Evolutionary conservation across 2,797 vertebrate species (phyloP).

Genomic region (Danio kyathit): DNA sequence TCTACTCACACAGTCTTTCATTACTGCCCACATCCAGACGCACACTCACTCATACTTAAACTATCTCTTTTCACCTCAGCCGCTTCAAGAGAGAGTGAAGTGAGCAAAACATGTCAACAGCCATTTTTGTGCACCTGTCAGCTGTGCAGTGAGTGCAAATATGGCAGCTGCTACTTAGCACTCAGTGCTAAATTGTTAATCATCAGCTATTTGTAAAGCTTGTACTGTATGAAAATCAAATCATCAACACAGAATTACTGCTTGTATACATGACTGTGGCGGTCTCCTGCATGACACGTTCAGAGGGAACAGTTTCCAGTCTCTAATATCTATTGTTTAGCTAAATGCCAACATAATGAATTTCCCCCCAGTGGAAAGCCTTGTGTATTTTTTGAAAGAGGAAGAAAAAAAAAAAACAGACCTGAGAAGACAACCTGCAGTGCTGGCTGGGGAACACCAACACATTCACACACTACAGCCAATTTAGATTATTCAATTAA

Average conservation of each 20-base stretch:
- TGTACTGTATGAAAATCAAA: not conserved
- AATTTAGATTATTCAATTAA: no score
- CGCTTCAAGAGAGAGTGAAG: conserved; percentile 21
- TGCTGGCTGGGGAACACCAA: no score
- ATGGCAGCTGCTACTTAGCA: conserved; percentile 20
- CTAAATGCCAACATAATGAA: no score
- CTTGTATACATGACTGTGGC: not conserved
- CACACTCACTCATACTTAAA: conserved; percentile 23
- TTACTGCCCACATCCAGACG: conserved; percentile 27
- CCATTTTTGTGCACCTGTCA: conserved; percentile 75
- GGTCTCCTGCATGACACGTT: not conserved
- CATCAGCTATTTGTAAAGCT: conserved; percentile 2
- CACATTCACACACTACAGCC: no score
- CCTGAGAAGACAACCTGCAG: no score
- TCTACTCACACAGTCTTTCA: conserved; percentile 43
- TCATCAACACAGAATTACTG: not conserved
- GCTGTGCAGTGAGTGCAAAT: conserved; percentile 39
- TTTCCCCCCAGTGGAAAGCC: no score
- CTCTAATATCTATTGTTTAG: no score
- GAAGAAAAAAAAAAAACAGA: no score
- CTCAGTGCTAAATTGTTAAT: conserved; percentile 18
- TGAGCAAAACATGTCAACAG: conserved; percentile 55
- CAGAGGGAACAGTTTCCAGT: no score
- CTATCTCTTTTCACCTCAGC: conserved; percentile 32
- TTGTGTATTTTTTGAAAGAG: no score